Evolutionary conservation across 2,888 invertebrate species (phyloP).

Genomic region (Corbicula japonica): DNA sequence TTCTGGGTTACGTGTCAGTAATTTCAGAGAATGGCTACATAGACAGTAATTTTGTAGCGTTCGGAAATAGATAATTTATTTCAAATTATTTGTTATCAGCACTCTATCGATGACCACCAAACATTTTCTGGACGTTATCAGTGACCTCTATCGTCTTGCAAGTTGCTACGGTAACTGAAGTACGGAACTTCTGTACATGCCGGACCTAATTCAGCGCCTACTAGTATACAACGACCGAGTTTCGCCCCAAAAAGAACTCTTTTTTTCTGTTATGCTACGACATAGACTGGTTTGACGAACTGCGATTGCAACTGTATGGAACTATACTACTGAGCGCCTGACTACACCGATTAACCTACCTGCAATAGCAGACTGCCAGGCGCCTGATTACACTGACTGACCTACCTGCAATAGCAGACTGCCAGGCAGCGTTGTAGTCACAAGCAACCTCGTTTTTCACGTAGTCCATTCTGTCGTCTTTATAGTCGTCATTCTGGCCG

Average conservation of each 20-base stretch:
- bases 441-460: conserved; percentile 81
- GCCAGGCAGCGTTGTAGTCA: conserved; percentile 83
- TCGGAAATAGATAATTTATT: no score
- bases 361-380: background rate
- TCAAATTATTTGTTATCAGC: no score
- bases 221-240: background rate
- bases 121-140: no score
- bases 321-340: background rate
- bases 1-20: no score
- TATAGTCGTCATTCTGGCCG: conserved; percentile 72
- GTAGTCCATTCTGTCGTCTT: conserved; percentile 77
- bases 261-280: background rate
- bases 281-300: background rate
- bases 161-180: no score
- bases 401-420: conserved; percentile 80
- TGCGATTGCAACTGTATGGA: background rate
- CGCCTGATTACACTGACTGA: background rate
- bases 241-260: background rate
- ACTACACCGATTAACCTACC: background rate
- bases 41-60: no score
- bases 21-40: no score
- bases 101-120: no score
- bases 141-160: no score
- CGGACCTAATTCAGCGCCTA: no score
- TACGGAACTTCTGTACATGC: no score